Base-by-base conservation (phyloP, 2,888 invertebrate species). In the Ophion slaviceki region DNA sequence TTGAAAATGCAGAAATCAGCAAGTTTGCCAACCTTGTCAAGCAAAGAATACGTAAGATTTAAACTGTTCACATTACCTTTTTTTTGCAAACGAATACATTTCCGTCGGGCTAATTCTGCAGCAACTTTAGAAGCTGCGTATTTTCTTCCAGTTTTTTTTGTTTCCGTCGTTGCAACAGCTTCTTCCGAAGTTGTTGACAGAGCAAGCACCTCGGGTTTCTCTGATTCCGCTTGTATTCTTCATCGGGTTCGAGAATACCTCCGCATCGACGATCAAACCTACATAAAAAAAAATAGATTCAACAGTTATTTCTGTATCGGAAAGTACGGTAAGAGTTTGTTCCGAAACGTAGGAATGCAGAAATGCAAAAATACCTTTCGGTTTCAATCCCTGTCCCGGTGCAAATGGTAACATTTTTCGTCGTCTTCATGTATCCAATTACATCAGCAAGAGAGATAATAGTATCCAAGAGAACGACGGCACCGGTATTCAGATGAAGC, bases 401-500 rank as follows among this genome's bases (percentile, higher is more conserved):
- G 6, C 66, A 66, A 66, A 36, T 36, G 3, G 66, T 66, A 1
- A 66, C 3, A 36, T 14, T 66, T 8, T 36, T 66, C 36, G 36
- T 36, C 17, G 36, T 17, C 66, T 36, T n/a, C 6, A 36, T 66
- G 17, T 66, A 17, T 17, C 14, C 66, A n/a, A 5, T 66, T 17
- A 66, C 66, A 66, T 66, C 66, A 10, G 6, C 66, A 5, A 66
- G 36, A 5, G 66, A 36, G 1, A 17, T 7, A 66, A 66, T 66
- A n/a, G 66, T 66, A n/a, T 66, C 36, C 36, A 36, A 17, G 36
- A 36, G n/a, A 32, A 36, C 7, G 1, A 36, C 1, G 32, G 66
- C 32, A 36, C 66, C 66, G 32, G 36, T 66, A 66, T 66, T 66
- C 36, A 36, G 32, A 66, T n/a, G 66, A 36, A 36, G 32, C 66